A percentile compares a stretch with the other conserved stretches of the same genome.
These are phyloP conservation scores for Notodonta ziczac DNA, from an alignment of 2,888 invertebrate genomes.

Conservation along the genomic window DNA sequence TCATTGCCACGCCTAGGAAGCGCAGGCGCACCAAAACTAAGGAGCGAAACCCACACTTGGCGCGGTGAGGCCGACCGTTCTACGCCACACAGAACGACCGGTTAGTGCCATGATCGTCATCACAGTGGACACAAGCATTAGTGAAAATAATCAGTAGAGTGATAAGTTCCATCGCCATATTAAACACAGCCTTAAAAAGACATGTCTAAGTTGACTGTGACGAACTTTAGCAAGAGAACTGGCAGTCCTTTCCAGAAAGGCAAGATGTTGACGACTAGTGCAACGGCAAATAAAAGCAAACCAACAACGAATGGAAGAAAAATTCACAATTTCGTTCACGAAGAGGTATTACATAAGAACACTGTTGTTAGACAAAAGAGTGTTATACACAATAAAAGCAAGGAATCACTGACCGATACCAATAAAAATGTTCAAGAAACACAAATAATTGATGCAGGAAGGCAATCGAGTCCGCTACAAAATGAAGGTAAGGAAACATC, in stretches of 20 bases:
- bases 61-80: slow-evolving; percentile 61
- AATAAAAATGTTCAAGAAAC: neutral
- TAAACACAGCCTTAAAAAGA: slow-evolving; percentile 35
- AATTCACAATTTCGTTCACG: slow-evolving; percentile 49
- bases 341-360: slow-evolving; percentile 55
- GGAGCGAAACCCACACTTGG: slow-evolving; percentile 81
- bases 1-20: slow-evolving; percentile 80
- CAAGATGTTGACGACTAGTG: slow-evolving; percentile 15
- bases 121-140: slow-evolving; percentile 60
- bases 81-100: slow-evolving; percentile 58
- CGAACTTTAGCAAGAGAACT: slow-evolving; percentile 65
- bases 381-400: neutral
- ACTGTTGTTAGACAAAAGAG: slow-evolving; percentile 8
- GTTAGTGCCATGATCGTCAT: slow-evolving; percentile 69
- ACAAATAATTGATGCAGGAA: neutral
- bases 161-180: slow-evolving; percentile 58
- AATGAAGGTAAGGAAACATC: neutral
- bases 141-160: slow-evolving; percentile 59
- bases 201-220: slow-evolving; percentile 74
- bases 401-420: neutral
- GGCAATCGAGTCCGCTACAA: neutral
- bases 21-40: slow-evolving; percentile 74
- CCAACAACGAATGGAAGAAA: slow-evolving; percentile 16
- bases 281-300: neutral
- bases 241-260: slow-evolving; percentile 54